Percentiles rank a stretch among this genome's conserved stretches.
phyloP scores from a whole-genome alignment of 2,888 invertebrate genomes.

The Acronicta aceris region DNA sequence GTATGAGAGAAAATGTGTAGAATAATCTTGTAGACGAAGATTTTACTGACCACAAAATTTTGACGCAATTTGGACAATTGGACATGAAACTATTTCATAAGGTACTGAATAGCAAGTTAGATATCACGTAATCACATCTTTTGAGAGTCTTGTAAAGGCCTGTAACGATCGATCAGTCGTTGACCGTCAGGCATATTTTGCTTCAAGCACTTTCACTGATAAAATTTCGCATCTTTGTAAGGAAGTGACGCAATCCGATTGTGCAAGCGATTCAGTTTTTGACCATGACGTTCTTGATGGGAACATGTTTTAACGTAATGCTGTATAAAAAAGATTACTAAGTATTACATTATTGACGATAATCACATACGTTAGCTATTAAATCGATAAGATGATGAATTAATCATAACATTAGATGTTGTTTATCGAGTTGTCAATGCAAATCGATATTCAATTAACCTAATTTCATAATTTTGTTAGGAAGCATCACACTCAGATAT shows the following conservation, averaged over 20 bases:
- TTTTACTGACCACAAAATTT: too few species aligned
- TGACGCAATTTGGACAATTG: too few species aligned
- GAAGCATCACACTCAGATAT: neutral
- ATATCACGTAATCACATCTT: conserved; percentile 13
- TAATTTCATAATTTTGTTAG: conserved; percentile 33
- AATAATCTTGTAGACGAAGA: neutral
- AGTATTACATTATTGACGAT: conserved; percentile 7
- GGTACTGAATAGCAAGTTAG: neutral
- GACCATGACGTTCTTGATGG: conserved; percentile 40
- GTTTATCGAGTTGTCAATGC: conserved; percentile 28
- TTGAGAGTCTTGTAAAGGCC: conserved; percentile 14
- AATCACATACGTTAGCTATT: conserved; percentile 18
- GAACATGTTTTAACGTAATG: conserved; percentile 18
- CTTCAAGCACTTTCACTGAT: conserved; percentile 80
- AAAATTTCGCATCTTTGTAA: conserved; percentile 71
- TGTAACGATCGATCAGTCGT: conserved; percentile 48
- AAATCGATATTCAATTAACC: conserved; percentile 17
- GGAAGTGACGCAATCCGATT: conserved; percentile 72
- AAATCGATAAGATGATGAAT: conserved; percentile 13
- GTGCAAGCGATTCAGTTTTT: conserved; percentile 71
- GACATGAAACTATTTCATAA: too few species aligned
- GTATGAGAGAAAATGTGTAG: conserved; percentile 58
- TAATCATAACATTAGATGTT: conserved; percentile 26
- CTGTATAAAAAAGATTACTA: conserved; percentile 7
- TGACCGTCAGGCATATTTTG: conserved; percentile 68